Evolutionary conservation across 1,140 invertebrate genomes (phyloP).

Genomic region (Brachionus calyciflorus): DNA sequence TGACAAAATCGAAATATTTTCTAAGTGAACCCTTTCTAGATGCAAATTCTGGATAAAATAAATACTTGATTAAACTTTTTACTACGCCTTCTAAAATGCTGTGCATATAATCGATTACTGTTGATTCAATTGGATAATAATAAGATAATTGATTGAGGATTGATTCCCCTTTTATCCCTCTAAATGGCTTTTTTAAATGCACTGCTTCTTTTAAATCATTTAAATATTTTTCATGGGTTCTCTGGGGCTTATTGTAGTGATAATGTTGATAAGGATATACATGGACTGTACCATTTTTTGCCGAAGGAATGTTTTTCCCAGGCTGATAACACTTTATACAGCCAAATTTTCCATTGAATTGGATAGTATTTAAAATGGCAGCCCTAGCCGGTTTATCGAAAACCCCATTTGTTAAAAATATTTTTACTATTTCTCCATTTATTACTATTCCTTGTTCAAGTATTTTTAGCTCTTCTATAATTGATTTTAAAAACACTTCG

Average conservation of each 20-base stretch:
- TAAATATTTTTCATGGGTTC: not conserved
- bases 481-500: not conserved
- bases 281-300: not conserved
- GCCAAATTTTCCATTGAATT: not conserved
- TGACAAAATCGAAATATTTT: not conserved
- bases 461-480: not conserved
- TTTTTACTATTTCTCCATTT: too few species aligned
- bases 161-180: not conserved
- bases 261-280: not conserved
- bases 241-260: not conserved
- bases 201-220: not conserved
- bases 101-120: conserved; percentile 4
- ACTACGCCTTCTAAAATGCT: not conserved
- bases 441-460: too few species aligned
- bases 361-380: not conserved
- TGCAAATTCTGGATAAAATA: not conserved
- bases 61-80: not conserved
- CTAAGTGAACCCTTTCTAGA: not conserved
- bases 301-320: not conserved
- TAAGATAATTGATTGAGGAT: not conserved
- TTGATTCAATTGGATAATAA: not conserved
- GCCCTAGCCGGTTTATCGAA: not conserved
- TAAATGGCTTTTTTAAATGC: not conserved
- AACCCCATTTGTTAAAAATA: not conserved
- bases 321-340: not conserved